Base-by-base conservation (phyloP, 2,113 vertebrate genomes). In the Carettochelys insculpta region DNA sequence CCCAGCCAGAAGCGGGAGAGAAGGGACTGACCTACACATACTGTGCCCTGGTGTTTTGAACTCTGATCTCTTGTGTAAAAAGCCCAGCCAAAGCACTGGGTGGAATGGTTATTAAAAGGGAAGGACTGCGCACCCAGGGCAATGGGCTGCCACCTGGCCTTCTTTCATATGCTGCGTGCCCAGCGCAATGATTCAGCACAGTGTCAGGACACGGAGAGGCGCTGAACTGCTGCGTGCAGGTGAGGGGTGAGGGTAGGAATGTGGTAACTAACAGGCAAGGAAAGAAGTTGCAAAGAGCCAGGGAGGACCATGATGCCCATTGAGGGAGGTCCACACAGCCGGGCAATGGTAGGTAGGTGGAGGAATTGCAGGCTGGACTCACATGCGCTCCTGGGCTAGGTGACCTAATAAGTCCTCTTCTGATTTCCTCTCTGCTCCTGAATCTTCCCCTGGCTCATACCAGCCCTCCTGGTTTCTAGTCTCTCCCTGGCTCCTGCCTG, bases 61-160 rank as follows among this genome's bases (percentile, higher is more conserved):
- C 43, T 84, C 78, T 53, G 13, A 20, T 85, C 82, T 89, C n/a
- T 80, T 38, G 27, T 78, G 48, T 87, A 87, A 38, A 83, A 51
- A 93, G 9, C 47, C 43, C 16, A 31, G 29, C 75, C 16, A 19
- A 68, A 8, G 38, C 14, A 58, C 47, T 31, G 51, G 34, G 76
- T 58, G 43, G 34, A 0, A 0, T 1, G 50, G 51, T 75, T 0
- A 0, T 92, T 87, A 84, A 38, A 75, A 75, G 71, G 25, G 56
- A 51, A 90, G 87, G 75, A 45, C 7, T 45, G 41, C 71, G 45
- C 78, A 78, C n/a, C n/a, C n/a, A n/a, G n/a, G 90, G 87, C 83
- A 41, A 34, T 61, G 53, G 45, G 11, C 3, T 4, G 2, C 10
- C 5, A 0, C 2, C 29, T 91, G 90, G 52, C 73, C 54, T 58